Base-by-base conservation (phyloP, 2,888 invertebrate species). In the Stegana nigrithorax region DNA sequence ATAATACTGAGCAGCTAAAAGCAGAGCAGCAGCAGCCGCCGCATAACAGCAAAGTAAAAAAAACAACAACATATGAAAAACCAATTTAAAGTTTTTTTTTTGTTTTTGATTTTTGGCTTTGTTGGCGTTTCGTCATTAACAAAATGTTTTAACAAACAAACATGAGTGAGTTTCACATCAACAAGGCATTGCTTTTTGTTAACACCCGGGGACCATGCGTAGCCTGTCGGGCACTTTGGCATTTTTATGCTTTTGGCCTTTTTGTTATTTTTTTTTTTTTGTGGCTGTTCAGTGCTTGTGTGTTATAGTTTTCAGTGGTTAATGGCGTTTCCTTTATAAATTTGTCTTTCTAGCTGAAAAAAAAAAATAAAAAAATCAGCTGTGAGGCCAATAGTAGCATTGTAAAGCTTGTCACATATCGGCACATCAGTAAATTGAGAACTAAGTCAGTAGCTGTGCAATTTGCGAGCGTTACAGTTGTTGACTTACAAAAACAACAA, bases 221-320 rank as follows among this genome's bases (percentile, higher is more conserved):
- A n/a, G n/a, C n/a, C n/a, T n/a, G n/a, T n/a, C n/a, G n/a, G n/a
- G n/a, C n/a, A n/a, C n/a, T n/a, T n/a, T n/a, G n/a, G n/a, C n/a
- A n/a, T n/a, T n/a, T n/a, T n/a, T n/a, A n/a, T 75, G 80, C 75
- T 79, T 75, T 79, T 59, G 51, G 71, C 67, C 67, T 79, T 74
- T 77, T 77, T 77, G 73, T 73, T 50, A 36, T 27, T 12, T 45
- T 14, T 10, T 47, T 47, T 47, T 12, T 14, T 47, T 47, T n/a
- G n/a, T n/a, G n/a, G n/a, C n/a, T n/a, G n/a, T n/a, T n/a, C n/a
- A n/a, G n/a, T n/a, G n/a, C n/a, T n/a, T n/a, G n/a, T n/a, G n/a
- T n/a, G n/a, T n/a, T n/a, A n/a, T n/a, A n/a, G n/a, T n/a, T n/a
- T n/a, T n/a, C n/a, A n/a, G n/a, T n/a, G n/a, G n/a, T n/a, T n/a